Percentiles rank a stretch among this genome's conserved stretches.
Conservation (phyloP, 2,797 vertebrate genomes). For the Aeoliscus strigatus region DNA sequence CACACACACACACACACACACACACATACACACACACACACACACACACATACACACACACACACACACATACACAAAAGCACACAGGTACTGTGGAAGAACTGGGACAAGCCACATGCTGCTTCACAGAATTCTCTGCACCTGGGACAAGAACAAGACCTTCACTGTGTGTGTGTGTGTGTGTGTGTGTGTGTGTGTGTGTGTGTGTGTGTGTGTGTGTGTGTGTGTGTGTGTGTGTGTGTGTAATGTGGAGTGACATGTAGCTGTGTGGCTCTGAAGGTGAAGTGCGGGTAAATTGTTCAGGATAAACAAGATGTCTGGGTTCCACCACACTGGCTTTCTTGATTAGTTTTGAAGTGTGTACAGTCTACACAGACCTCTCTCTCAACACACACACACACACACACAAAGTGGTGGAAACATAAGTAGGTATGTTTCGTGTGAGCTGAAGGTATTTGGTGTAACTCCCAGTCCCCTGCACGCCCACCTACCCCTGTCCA, state of each 20-base stretch:
- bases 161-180: slow-evolving; percentile 40
- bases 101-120: slow-evolving; percentile 78
- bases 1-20: slow-evolving; percentile 30
- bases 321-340: slow-evolving; percentile 52
- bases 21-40: slow-evolving; percentile 30
- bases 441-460: slow-evolving; percentile 32
- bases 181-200: slow-evolving; percentile 25
- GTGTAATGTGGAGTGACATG: not conserved
- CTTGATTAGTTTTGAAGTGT: slow-evolving; percentile 55
- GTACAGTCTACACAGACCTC: slow-evolving; percentile 9
- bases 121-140: slow-evolving; percentile 75
- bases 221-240: too few relatives aligned
- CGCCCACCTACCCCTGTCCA: slow-evolving; percentile 55
- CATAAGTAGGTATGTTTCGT: slow-evolving; percentile 28
- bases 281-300: slow-evolving; percentile 51
- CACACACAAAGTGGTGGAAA: slow-evolving; percentile 22
- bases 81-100: slow-evolving; percentile 70
- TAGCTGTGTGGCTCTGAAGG: slow-evolving; percentile 59
- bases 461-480: slow-evolving; percentile 37
- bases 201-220: slow-evolving; percentile 16
- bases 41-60: slow-evolving; percentile 16
- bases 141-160: slow-evolving; percentile 67
- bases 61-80: slow-evolving; percentile 28
- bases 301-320: slow-evolving; percentile 56
- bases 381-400: slow-evolving; percentile 11